phyloP scores from a whole-genome alignment of 1,140 invertebrate species.

The Zaprionus africanus region DNA sequence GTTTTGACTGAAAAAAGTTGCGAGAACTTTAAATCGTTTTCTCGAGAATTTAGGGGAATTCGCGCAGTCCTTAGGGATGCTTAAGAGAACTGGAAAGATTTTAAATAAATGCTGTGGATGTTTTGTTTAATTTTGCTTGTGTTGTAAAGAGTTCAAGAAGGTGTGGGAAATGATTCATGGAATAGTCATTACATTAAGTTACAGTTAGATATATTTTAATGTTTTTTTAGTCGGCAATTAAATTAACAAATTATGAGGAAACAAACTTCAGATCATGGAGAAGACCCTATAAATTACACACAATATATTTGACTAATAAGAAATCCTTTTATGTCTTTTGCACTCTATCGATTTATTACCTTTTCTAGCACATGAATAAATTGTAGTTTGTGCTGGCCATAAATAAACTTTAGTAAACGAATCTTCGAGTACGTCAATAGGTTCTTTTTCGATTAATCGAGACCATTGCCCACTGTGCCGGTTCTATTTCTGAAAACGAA shows the following conservation, averaged over 20 bases:
- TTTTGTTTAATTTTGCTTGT: neutral
- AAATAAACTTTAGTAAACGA: conserved; percentile 1
- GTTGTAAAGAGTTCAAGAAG: neutral
- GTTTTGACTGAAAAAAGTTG: conserved; percentile 29
- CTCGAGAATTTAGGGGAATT: neutral
- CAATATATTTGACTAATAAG: neutral
- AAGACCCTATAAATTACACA: too few relatives aligned
- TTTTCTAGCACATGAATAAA: neutral
- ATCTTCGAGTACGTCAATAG: conserved; percentile 2
- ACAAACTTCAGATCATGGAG: too few relatives aligned
- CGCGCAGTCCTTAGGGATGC: neutral
- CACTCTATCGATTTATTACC: neutral
- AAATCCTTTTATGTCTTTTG: neutral
- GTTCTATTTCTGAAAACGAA: conserved; percentile 6
- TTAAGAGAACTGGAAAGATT: neutral
- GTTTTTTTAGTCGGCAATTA: too few relatives aligned
- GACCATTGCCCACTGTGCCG: neutral
- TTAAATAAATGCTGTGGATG: neutral
- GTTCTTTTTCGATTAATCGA: neutral
- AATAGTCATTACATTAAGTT: too few relatives aligned
- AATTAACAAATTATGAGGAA: too few relatives aligned
- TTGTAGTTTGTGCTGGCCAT: neutral
- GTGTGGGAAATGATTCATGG: too few relatives aligned
- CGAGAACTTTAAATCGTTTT: neutral
- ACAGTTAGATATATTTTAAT: too few relatives aligned